Percentiles rank a stretch among this genome's conserved stretches.
Evolutionary conservation across 2,888 invertebrate genomes (phyloP).

Genomic region (Philaethria dido): DNA sequence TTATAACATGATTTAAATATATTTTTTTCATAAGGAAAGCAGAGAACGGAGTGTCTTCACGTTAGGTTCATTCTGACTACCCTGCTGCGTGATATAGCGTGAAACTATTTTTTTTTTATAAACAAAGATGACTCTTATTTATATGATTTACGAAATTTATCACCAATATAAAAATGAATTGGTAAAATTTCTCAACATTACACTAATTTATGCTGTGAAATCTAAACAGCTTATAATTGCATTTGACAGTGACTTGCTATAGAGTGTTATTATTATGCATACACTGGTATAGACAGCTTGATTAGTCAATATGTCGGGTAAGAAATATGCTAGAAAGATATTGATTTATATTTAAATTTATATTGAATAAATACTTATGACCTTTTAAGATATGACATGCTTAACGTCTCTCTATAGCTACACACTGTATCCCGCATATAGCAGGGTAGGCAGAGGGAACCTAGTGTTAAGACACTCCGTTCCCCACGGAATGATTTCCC

Average conservation of each 20-base stretch:
- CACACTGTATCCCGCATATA: too few species aligned
- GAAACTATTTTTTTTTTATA: too few species aligned
- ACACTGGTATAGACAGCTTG: background rate
- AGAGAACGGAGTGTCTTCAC: too few species aligned
- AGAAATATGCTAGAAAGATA: background rate
- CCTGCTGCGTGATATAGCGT: too few species aligned
- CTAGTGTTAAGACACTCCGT: too few species aligned
- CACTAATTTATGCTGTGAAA: slow-evolving; percentile 6
- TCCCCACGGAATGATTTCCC: too few species aligned
- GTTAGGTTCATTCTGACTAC: too few species aligned
- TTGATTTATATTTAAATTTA: background rate
- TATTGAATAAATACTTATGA: too few species aligned
- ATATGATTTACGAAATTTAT: background rate
- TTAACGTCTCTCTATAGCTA: too few species aligned
- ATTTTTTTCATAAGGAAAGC: too few species aligned
- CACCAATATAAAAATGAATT: background rate
- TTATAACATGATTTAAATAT: too few species aligned
- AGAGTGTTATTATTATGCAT: background rate
- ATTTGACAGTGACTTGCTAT: slow-evolving; percentile 12
- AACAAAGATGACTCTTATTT: background rate
- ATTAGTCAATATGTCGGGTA: slow-evolving; percentile 8
- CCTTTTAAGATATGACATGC: background rate
- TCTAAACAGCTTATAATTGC: background rate
- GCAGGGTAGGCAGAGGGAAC: too few species aligned
- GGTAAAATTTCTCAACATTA: background rate